Conservation (phyloP, 2,797 vertebrate genomes). For the Xiphorhynchus erythropygius region DNA sequence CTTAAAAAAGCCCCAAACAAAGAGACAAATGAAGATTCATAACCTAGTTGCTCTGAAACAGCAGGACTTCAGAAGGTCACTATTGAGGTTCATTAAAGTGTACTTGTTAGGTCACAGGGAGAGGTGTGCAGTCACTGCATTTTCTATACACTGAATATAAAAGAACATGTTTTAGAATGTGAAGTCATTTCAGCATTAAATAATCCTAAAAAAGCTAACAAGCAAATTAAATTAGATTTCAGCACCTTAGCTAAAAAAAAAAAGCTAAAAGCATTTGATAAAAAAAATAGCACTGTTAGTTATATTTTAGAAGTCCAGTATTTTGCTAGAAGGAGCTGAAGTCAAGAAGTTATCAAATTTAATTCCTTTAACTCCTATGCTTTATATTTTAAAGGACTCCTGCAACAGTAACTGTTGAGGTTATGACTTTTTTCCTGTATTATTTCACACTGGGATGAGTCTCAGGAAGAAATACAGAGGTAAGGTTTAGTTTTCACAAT, state of each 20-base stretch:
- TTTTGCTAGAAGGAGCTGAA: not conserved
- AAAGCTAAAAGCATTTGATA: not conserved
- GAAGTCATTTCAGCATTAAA: not conserved
- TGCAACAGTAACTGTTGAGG: not conserved
- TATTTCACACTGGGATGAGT: not conserved
- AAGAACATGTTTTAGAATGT: not conserved
- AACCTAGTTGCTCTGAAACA: not conserved
- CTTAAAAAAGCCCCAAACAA: not conserved
- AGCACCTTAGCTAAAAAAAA: not conserved
- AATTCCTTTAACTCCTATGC: not conserved
- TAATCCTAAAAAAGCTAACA: not conserved
- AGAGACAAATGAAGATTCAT: not conserved
- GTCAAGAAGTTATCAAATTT: not conserved
- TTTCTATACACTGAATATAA: not conserved
- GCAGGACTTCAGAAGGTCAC: not conserved
- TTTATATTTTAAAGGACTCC: not conserved
- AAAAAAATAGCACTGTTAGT: not conserved
- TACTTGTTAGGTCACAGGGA: not conserved
- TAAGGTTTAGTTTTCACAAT: not conserved
- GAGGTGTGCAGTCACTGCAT: not conserved
- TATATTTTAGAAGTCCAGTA: not conserved
- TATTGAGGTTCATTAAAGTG: not conserved
- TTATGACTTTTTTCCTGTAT: not conserved
- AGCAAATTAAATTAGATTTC: not conserved
- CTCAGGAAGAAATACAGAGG: not conserved